Conservation (phyloP, 2,888 invertebrate species). For the Nemotelus nigrinus region DNA sequence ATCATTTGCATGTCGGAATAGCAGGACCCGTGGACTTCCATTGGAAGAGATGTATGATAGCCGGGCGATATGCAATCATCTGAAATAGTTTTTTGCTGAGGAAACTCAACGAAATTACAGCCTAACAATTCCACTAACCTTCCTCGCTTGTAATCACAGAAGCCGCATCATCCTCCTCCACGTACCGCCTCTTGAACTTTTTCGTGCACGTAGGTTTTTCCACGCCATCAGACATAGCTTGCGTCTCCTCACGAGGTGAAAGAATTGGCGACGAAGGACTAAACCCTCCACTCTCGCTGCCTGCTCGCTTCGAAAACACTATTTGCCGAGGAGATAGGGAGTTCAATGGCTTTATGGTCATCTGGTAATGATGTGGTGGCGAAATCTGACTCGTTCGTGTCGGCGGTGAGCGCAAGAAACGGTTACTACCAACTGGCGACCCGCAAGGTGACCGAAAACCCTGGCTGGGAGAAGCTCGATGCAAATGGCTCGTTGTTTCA, state of each 20-base stretch:
- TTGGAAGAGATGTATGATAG: conserved; percentile 64
- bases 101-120: neutral
- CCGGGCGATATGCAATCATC: conserved; percentile 65
- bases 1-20: conserved; percentile 66
- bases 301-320: conserved; percentile 61
- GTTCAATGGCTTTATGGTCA: conserved; percentile 61
- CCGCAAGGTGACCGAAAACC: conserved; percentile 64
- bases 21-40: conserved; percentile 65
- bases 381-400: conserved; percentile 56
- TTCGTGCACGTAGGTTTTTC: conserved; percentile 64
- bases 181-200: conserved; percentile 62
- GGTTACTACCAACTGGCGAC: conserved; percentile 57
- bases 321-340: conserved; percentile 63
- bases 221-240: conserved; percentile 45
- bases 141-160: conserved; percentile 65
- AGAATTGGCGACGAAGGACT: conserved; percentile 62
- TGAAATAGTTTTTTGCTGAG: conserved; percentile 45
- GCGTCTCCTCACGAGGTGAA: conserved; percentile 59
- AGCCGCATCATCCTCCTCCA: conserved; percentile 65
- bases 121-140: conserved; percentile 55
- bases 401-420: conserved; percentile 52
- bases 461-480: conserved; percentile 57
- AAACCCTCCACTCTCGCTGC: conserved; percentile 60
- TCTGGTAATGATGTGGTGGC: conserved; percentile 57
- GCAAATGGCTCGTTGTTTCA: conserved; percentile 54